A percentile compares a stretch with the other conserved stretches of the same genome.
phyloP scores from a whole-genome alignment of 2,113 vertebrate species.

The Dipodomys ordii region DNA sequence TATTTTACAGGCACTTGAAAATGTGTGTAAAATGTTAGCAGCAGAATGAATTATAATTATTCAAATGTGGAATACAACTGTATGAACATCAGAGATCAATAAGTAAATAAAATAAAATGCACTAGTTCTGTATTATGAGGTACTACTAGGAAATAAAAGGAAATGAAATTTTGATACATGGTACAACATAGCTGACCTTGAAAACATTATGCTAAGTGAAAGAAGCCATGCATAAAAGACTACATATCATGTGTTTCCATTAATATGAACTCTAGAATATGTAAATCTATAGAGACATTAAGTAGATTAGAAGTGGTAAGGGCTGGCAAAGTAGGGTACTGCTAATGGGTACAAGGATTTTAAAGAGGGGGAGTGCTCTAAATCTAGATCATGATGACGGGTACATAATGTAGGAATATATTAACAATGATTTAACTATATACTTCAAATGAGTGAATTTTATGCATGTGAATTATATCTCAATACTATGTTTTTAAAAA shows the following conservation, averaged over 20 bases:
- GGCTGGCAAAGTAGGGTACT: neutral
- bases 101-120: neutral
- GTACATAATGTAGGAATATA: neutral
- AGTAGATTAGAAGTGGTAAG: neutral
- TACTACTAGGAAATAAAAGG: neutral
- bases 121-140: neutral
- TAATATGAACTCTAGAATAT: neutral
- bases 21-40: neutral
- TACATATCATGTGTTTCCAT: neutral
- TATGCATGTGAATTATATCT: neutral
- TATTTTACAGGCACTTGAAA: too few relatives aligned
- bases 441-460: neutral
- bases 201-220: neutral
- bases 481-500: neutral
- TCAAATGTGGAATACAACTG: neutral
- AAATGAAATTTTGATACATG: neutral
- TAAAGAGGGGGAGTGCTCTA: neutral
- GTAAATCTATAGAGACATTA: neutral
- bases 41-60: constrained; percentile 10
- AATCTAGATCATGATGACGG: neutral
- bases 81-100: neutral
- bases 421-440: neutral
- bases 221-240: neutral
- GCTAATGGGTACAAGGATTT: neutral
- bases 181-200: neutral